These are phyloP conservation scores for Castor canadensis DNA, from an alignment of 2,113 vertebrate species.

Conservation along the genomic window DNA sequence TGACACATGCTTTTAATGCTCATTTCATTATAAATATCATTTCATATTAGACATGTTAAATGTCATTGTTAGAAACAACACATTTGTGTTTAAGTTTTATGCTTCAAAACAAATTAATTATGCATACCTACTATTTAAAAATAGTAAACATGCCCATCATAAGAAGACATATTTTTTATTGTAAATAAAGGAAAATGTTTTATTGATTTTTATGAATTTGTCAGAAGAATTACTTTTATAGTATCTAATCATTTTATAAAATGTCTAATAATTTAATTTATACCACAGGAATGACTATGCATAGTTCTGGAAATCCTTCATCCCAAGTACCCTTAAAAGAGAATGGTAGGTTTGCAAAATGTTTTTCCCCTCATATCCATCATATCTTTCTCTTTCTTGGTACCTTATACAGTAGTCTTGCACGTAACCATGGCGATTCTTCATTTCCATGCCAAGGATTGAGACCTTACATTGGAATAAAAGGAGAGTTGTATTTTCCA, in stretches of 20 bases:
- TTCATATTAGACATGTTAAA: conserved; percentile 40
- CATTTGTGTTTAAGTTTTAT: conserved; percentile 58
- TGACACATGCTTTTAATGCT: conserved; percentile 44
- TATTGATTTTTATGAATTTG: conserved; percentile 42
- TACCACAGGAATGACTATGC: conserved; percentile 91
- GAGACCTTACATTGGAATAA: neutral
- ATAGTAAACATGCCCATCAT: neutral
- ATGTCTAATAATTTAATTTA: conserved; percentile 77
- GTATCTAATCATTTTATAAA: conserved; percentile 54
- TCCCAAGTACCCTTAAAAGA: conserved; percentile 86
- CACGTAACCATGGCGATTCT: no score
- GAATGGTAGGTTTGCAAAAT: conserved; percentile 85
- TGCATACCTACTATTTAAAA: no score
- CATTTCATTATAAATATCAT: neutral
- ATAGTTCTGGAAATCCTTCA: conserved; percentile 87
- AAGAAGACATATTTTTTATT: conserved; percentile 29
- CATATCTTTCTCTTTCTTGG: neutral
- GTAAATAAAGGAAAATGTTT: conserved; percentile 42
- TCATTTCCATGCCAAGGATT: neutral
- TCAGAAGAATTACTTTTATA: conserved; percentile 59
- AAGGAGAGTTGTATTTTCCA: neutral
- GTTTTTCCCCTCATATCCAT: conserved; percentile 46
- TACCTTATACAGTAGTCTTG: neutral
- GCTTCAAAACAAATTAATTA: neutral
- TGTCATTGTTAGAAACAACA: conserved; percentile 50